Conservation (phyloP, 2,113 vertebrate species). For the Myrmecophaga tridactyla region DNA sequence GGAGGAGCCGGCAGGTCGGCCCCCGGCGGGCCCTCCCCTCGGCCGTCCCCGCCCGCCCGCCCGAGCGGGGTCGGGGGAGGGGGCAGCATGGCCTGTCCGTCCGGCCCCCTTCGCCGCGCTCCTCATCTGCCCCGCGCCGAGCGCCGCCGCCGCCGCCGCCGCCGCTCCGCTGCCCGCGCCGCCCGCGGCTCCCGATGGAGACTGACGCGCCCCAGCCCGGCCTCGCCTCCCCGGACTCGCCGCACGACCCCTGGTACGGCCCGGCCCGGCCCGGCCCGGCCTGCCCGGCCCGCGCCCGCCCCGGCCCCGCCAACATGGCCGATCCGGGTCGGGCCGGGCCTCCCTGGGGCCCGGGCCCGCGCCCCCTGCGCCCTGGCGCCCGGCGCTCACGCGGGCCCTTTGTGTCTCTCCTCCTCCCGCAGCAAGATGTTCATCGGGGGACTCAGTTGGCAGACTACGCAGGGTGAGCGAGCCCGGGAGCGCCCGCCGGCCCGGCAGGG, state of each 20-base stretch:
- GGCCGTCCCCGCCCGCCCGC: constrained; percentile 84
- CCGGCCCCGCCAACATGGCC: constrained; percentile 74
- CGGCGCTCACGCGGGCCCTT: constrained; percentile 75
- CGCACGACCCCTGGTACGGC: constrained; percentile 95
- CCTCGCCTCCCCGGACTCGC: constrained; percentile 94
- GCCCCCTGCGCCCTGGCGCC: constrained; percentile 72
- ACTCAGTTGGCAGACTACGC: constrained; percentile 97
- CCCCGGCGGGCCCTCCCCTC: constrained; percentile 83
- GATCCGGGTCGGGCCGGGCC: constrained; percentile 69
- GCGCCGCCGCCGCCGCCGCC: constrained; percentile 77
- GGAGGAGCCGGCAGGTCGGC: constrained; percentile 82
- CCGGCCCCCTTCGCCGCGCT: constrained; percentile 78
- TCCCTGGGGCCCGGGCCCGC: constrained; percentile 67
- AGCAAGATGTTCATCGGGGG: constrained; percentile 99
- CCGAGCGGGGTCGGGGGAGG: constrained; percentile 86
- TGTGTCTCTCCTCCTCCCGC: constrained; percentile 81
- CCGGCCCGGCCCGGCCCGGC: constrained; percentile 81
- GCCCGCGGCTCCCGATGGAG: constrained; percentile 90
- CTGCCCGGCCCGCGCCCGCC: constrained; percentile 63
- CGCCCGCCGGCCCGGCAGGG: constrained; percentile 58
- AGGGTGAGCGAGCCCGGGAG: constrained; percentile 88
- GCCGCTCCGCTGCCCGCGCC: constrained; percentile 77
- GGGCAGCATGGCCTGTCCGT: constrained; percentile 87
- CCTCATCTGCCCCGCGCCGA: constrained; percentile 74
- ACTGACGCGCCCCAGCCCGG: constrained; percentile 96